A percentile compares a stretch with the other conserved stretches of the same genome.
These are phyloP conservation scores for Acanthis flammea DNA, from an alignment of 2,797 vertebrate genomes.

Conservation along the genomic window DNA sequence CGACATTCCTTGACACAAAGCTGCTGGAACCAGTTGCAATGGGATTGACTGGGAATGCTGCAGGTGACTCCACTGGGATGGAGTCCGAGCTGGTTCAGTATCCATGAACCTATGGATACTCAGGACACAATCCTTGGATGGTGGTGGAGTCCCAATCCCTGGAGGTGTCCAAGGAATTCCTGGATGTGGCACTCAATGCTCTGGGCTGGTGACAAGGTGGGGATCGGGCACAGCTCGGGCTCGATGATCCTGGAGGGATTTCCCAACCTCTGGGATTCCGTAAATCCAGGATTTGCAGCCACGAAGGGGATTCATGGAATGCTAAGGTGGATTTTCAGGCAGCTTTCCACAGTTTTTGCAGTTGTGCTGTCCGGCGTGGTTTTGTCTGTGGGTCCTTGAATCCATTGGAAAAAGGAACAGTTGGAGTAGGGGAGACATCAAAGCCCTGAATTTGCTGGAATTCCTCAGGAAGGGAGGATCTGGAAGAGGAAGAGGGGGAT, in stretches of 20 bases:
- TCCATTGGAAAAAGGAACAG: not conserved
- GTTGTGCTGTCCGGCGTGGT: accelerated
- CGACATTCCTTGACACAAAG: not conserved
- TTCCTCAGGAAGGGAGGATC: not conserved
- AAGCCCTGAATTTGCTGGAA: not conserved
- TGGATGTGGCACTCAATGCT: not conserved
- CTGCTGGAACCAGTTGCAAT: not conserved
- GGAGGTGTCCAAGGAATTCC: not conserved
- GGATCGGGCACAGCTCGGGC: accelerated
- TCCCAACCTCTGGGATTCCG: not conserved
- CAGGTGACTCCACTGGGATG: not conserved
- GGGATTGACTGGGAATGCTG: not conserved
- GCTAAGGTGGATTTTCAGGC: not conserved
- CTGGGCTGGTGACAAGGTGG: not conserved
- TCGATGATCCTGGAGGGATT: not conserved
- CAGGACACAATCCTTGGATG: not conserved
- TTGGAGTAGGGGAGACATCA: not conserved
- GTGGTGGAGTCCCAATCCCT: accelerated
- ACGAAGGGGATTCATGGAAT: not conserved
- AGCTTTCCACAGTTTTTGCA: not conserved
- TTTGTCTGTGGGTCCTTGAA: accelerated
- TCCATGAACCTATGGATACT: not conserved
- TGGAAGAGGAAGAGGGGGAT: not conserved
- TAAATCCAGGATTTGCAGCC: not conserved
- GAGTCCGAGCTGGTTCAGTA: not conserved